phyloP scores from a whole-genome alignment of 2,797 vertebrate genomes.

The Notolepis coatsorum region DNA sequence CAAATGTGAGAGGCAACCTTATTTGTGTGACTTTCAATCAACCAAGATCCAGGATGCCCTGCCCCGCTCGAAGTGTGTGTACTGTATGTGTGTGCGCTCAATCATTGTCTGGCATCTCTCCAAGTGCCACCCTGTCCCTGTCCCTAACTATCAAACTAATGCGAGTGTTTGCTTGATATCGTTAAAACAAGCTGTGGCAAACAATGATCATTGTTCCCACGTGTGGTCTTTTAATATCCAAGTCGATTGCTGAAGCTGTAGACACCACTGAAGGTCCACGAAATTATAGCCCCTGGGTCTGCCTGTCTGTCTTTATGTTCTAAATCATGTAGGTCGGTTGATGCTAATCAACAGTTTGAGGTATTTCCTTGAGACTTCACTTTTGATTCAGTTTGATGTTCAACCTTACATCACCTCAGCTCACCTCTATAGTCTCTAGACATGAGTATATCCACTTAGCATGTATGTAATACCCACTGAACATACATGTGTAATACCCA shows the following conservation, averaged over 20 bases:
- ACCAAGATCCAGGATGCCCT: constrained; percentile 29
- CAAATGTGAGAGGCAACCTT: background rate
- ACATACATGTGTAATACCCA: no score
- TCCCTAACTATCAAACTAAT: constrained; percentile 43
- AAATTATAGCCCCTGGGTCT: no score
- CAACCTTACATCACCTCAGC: no score
- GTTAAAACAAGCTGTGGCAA: constrained; percentile 1
- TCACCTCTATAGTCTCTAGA: no score
- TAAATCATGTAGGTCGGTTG: no score
- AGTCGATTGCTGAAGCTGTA: constrained; percentile 14
- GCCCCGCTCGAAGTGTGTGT: constrained; percentile 32
- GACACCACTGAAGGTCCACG: constrained; percentile 25
- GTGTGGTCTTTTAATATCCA: no score
- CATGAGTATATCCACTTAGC: no score
- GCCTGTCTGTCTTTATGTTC: no score
- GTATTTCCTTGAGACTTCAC: no score
- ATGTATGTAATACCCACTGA: no score
- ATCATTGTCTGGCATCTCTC: constrained; percentile 61
- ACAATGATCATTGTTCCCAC: background rate
- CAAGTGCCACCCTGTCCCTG: constrained; percentile 48
- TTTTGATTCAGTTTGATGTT: no score
- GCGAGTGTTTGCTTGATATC: background rate
- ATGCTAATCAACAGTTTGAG: no score
- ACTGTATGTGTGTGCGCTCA: constrained; percentile 36
- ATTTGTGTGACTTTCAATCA: constrained; percentile 8